Percentiles rank a stretch among this genome's conserved stretches.
Conservation (phyloP, 2,888 invertebrate species). For the Chrysina gloriosa region DNA sequence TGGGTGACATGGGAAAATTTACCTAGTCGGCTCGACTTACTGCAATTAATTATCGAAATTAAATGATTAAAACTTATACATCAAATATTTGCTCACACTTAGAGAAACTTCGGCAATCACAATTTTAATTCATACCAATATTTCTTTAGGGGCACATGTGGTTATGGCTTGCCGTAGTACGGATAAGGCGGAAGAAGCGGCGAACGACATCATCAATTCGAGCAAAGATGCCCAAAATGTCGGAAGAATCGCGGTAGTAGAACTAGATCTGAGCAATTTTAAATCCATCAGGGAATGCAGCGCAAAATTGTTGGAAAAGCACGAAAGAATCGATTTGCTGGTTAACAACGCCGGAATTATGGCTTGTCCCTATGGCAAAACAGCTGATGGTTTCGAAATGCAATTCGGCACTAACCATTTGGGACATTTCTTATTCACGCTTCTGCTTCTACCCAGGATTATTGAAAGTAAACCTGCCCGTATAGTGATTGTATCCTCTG, state of each 20-base stretch:
- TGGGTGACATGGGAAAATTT: too few relatives aligned
- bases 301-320: conserved; percentile 61
- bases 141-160: conserved; percentile 64
- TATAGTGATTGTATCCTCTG: conserved; percentile 65
- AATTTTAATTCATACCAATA: neutral
- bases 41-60: too few relatives aligned
- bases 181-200: conserved; percentile 67
- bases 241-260: conserved; percentile 63
- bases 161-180: conserved; percentile 70
- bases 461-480: conserved; percentile 68
- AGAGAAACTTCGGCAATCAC: neutral
- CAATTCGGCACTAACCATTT: conserved; percentile 76
- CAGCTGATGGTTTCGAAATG: conserved; percentile 74
- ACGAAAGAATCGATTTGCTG: conserved; percentile 70
- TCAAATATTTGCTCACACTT: too few relatives aligned
- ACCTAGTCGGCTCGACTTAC: too few relatives aligned
- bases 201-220: conserved; percentile 63
- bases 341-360: conserved; percentile 80
- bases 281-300: conserved; percentile 63
- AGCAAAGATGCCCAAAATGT: conserved; percentile 55
- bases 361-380: conserved; percentile 70
- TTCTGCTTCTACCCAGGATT: conserved; percentile 64
- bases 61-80: too few relatives aligned
- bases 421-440: conserved; percentile 63
- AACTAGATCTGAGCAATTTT: conserved; percentile 63